Percentiles rank a stretch among this genome's conserved stretches.
These are phyloP conservation scores for Cossypha niveicapilla DNA, from an alignment of 2,797 vertebrate species.

Conservation along the genomic window DNA sequence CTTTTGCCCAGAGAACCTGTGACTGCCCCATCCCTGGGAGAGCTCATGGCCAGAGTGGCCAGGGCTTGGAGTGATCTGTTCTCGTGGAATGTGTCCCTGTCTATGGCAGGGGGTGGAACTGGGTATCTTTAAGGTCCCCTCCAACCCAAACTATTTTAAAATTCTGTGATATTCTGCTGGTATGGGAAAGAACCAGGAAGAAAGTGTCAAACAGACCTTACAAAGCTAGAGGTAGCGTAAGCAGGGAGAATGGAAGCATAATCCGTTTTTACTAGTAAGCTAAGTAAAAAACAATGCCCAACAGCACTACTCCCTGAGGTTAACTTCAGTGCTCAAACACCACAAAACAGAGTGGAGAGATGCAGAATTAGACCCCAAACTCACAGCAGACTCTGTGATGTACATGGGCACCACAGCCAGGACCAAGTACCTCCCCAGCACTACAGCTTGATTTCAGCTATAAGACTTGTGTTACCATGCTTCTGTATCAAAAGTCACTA, in stretches of 20 bases:
- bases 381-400: neutral
- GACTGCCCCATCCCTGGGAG: neutral
- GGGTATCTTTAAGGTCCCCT: neutral
- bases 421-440: neutral
- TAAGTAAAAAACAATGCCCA: neutral
- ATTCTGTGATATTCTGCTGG: neutral
- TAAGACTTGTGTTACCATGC: neutral
- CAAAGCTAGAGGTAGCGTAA: neutral
- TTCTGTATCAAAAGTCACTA: neutral
- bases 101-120: neutral
- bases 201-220: neutral
- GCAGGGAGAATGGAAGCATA: neutral
- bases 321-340: neutral
- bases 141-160: neutral
- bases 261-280: neutral
- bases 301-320: neutral
- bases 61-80: neutral
- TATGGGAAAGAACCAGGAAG: neutral
- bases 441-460: neutral
- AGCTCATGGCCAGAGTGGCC: neutral
- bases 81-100: neutral
- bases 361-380: neutral
- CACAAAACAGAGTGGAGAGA: neutral
- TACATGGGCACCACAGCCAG: accelerated
- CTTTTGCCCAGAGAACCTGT: neutral